Evolutionary conservation across 2,113 vertebrate species (phyloP).

Genomic region (Haemorhous mexicanus): DNA sequence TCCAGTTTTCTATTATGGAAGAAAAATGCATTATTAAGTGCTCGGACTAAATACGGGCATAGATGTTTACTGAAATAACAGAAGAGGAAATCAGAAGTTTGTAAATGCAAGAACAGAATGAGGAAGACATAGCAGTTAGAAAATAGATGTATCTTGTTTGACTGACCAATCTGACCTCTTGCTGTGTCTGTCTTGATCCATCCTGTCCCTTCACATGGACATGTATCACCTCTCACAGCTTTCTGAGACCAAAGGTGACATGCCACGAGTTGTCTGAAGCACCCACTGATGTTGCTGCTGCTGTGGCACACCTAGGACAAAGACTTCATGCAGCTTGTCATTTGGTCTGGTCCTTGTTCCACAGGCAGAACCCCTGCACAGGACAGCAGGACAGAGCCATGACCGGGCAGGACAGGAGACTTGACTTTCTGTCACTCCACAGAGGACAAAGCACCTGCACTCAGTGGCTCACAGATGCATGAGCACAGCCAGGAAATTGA

Average conservation of each 20-base stretch:
- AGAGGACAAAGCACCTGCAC: neutral
- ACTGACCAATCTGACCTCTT: neutral
- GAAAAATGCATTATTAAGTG: neutral
- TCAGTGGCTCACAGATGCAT: neutral
- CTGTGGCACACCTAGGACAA: neutral
- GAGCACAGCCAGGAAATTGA: neutral
- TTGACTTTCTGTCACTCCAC: neutral
- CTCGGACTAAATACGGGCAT: neutral
- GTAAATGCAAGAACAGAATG: neutral
- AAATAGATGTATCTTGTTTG: neutral
- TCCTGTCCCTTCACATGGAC: neutral
- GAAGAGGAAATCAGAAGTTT: neutral
- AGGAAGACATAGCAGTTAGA: neutral
- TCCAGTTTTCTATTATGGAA: neutral
- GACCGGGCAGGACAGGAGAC: neutral
- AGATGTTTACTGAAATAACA: neutral
- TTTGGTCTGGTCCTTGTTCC: neutral
- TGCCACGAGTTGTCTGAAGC: rapidly evolving
- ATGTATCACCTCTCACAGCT: neutral
- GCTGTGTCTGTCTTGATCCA: neutral
- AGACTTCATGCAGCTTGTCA: neutral
- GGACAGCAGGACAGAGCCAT: neutral
- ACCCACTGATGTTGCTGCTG: neutral
- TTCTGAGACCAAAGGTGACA: neutral
- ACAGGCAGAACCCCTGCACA: neutral